phyloP scores from a whole-genome alignment of 2,113 vertebrate species.

The Cyrtonyx montezumae region DNA sequence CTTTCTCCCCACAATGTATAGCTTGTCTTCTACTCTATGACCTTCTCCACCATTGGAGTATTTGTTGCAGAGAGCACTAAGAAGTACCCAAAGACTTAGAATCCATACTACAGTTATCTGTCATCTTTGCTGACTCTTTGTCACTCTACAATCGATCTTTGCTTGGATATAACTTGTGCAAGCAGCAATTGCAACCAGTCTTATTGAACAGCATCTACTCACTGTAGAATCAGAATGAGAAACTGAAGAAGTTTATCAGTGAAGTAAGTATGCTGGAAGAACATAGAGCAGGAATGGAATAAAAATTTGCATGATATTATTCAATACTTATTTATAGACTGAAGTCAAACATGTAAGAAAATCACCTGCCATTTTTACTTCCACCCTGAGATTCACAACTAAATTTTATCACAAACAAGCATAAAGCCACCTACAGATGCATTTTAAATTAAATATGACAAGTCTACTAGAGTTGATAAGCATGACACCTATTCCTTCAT shows the following conservation, averaged over 20 bases:
- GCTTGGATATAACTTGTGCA: not conserved
- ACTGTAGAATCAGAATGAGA: not conserved
- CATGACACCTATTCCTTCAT: not conserved
- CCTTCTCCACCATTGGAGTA: not conserved
- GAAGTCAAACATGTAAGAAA: not conserved
- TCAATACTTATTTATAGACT: not conserved
- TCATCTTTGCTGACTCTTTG: not conserved
- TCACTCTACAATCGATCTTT: constrained; percentile 3
- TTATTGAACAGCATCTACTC: not conserved
- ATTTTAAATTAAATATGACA: not conserved
- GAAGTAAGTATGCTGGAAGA: not conserved
- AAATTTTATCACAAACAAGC: not conserved
- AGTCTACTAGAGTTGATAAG: not conserved
- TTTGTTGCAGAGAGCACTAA: not conserved
- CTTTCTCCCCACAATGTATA: too few relatives aligned
- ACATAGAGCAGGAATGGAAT: not conserved
- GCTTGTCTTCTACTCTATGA: not conserved
- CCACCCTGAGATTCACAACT: not conserved
- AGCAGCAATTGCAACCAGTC: not conserved
- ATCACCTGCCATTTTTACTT: not conserved
- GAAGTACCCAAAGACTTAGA: not conserved
- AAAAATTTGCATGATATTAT: not conserved
- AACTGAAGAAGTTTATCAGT: not conserved
- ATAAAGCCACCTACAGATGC: not conserved
- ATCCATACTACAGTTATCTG: not conserved